Evolutionary conservation across 2,113 vertebrate genomes (phyloP).

Genomic region (Pterocles burchelli): DNA sequence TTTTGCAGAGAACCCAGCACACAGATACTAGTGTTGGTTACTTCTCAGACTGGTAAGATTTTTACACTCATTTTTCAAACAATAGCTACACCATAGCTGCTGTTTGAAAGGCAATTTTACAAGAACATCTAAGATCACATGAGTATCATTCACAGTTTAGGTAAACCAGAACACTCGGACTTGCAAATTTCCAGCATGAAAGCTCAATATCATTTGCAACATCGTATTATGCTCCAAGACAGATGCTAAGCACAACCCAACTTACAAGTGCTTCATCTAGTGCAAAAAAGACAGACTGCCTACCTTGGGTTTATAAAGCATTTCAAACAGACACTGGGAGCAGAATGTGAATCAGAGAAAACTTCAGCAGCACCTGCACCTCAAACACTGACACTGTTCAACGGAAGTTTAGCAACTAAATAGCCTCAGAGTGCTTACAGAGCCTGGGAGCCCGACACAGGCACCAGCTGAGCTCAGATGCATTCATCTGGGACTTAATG

Average conservation of each 20-base stretch:
- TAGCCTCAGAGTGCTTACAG: background rate
- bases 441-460: background rate
- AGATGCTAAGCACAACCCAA: background rate
- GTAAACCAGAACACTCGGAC: background rate
- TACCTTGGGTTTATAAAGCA: background rate
- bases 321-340: background rate
- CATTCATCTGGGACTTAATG: background rate
- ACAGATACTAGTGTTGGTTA: fast-evolving
- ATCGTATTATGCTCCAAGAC: background rate
- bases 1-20: background rate
- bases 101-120: background rate
- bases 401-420: background rate
- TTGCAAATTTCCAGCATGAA: background rate
- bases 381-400: background rate
- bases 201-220: background rate
- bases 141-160: background rate
- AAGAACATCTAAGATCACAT: background rate
- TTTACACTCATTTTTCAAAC: background rate
- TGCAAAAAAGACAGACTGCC: background rate
- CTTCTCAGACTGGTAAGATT: background rate
- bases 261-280: background rate
- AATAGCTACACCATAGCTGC: background rate
- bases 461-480: background rate
- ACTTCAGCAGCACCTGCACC: conserved; percentile 42
- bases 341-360: background rate